Percentiles rank a stretch among this genome's conserved stretches.
Evolutionary conservation across 2,797 vertebrate genomes (phyloP).

Genomic region (Thalassophryne amazonica): DNA sequence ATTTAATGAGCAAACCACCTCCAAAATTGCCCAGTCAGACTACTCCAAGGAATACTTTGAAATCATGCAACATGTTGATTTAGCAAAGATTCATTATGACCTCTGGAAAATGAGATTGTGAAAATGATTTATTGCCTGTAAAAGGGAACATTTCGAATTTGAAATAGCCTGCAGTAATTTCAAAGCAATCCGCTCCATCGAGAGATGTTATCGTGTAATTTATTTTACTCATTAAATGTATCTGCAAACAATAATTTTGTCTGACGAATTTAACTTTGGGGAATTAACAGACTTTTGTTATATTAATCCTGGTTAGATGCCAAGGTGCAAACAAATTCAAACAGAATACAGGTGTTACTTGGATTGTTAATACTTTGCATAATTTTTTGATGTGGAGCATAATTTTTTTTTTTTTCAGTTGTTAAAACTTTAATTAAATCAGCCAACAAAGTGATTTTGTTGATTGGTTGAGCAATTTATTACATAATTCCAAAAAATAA

Average conservation of each 20-base stretch:
- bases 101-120: slow-evolving; percentile 54
- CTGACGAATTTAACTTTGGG: slow-evolving; percentile 38
- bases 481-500: no score
- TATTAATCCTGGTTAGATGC: slow-evolving; percentile 53
- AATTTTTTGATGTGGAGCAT: neutral
- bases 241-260: slow-evolving; percentile 54
- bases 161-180: slow-evolving; percentile 57
- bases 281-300: slow-evolving; percentile 48
- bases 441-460: no score
- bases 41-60: slow-evolving; percentile 41
- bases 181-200: slow-evolving; percentile 35
- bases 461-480: no score
- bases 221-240: slow-evolving; percentile 41
- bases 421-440: neutral
- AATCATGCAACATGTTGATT: slow-evolving; percentile 55
- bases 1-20: slow-evolving; percentile 65
- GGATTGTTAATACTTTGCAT: slow-evolving; percentile 22
- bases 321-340: slow-evolving; percentile 40
- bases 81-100: slow-evolving; percentile 62
- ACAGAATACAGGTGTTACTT: slow-evolving; percentile 36
- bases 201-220: slow-evolving; percentile 23
- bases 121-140: slow-evolving; percentile 51
- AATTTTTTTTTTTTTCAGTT: slow-evolving; percentile 10
- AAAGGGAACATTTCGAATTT: slow-evolving; percentile 47
- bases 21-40: slow-evolving; percentile 47